These are phyloP conservation scores for Meles meles DNA, from an alignment of 2,113 vertebrate species.

Conservation along the genomic window DNA sequence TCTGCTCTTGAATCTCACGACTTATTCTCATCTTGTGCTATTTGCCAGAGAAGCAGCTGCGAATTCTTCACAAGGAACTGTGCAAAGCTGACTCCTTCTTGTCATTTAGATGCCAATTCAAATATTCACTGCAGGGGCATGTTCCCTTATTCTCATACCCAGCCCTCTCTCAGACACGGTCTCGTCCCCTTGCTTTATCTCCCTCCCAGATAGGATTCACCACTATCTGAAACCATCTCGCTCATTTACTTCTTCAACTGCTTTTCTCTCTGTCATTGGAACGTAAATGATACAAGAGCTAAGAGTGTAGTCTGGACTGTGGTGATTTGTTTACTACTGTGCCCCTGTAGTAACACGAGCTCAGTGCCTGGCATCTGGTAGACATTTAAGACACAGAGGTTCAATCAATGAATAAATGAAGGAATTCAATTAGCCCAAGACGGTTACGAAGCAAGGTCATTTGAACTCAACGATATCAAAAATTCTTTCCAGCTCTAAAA, in stretches of 20 bases:
- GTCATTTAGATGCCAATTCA: neutral
- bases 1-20: neutral
- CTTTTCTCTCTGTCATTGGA: neutral
- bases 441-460: neutral
- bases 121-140: neutral
- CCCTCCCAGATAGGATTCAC: neutral
- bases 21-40: neutral
- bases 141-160: neutral
- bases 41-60: neutral
- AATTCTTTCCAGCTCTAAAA: neutral
- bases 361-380: neutral
- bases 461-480: neutral
- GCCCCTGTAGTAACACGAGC: neutral
- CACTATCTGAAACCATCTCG: neutral
- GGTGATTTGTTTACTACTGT: neutral
- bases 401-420: neutral
- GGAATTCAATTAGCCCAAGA: neutral
- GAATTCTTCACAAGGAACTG: neutral
- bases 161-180: neutral
- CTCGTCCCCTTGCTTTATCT: neutral
- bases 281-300: neutral
- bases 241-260: neutral
- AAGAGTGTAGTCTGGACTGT: neutral
- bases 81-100: neutral
- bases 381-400: neutral